These are phyloP conservation scores for Microhierax caerulescens DNA, from an alignment of 2,797 vertebrate genomes.

Conservation along the genomic window DNA sequence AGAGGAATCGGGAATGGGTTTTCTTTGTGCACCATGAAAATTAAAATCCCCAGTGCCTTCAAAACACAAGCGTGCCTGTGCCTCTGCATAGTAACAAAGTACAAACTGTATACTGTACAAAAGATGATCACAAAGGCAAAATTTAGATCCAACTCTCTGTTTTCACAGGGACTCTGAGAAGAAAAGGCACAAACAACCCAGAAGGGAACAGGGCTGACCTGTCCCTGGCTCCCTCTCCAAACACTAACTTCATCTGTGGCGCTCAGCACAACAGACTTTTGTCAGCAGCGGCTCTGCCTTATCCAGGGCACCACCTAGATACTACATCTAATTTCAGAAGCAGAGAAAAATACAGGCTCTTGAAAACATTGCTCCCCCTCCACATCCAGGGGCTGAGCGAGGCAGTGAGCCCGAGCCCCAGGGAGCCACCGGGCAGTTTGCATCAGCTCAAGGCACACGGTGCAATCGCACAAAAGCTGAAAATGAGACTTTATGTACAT, in stretches of 20 bases:
- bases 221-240: not conserved
- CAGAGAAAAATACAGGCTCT: not conserved
- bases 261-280: not conserved
- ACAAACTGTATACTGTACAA: not conserved
- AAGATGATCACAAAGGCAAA: not conserved
- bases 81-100: not conserved
- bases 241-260: not conserved
- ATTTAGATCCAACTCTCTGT: not conserved
- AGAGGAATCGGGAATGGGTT: not conserved
- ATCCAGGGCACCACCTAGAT: not conserved
- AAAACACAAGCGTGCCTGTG: not conserved
- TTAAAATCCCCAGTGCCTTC: not conserved
- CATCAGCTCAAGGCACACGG: not conserved
- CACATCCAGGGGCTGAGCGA: not conserved
- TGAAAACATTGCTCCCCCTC: not conserved
- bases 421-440: not conserved
- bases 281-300: not conserved
- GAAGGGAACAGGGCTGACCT: not conserved
- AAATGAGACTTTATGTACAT: conserved; percentile 10
- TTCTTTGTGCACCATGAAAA: not conserved
- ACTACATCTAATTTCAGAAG: not conserved
- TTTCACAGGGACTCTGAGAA: not conserved
- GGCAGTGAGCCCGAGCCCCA: rapidly evolving
- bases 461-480: conserved; percentile 34
- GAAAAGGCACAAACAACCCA: not conserved